Evolutionary conservation across 2,888 invertebrate species (phyloP), one percentile per base, ranked within the genome.

Genomic region (Hemicrepidius hirtus): DNA sequence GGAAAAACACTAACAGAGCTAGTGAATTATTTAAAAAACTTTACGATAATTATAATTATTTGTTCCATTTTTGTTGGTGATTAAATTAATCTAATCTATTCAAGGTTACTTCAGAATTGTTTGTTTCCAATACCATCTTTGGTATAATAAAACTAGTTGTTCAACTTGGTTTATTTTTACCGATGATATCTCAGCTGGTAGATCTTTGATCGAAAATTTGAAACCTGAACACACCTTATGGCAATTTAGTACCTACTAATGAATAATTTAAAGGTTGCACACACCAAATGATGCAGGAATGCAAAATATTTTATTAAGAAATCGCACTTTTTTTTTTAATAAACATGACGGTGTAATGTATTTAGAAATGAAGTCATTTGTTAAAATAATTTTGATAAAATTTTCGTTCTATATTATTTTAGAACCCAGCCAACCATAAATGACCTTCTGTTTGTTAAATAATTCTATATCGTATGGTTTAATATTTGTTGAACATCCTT

Each of bases 341-440:
- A 46, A 46, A 18, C 53, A 10, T 53, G 53, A 53, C n/a, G 12
- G 12, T 13, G 21, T 4, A 1, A 24, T 12, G 10, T 37, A 35
- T 57, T 37, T 57, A 57, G 57, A 0, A 18, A 37, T 57, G 57
- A 57, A 57, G 12, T 37, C 35, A 57, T 57, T 37, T 57, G 57
- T 6, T 37, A 12, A 37, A 12, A 24, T 20, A 57, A 20, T 37
- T 57, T 57, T 40, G 57, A 57, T 57, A 57, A 57, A 28, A 53
- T 20, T 9, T n/a, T 49, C n/a, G 1, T 32, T 4, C 13, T 21
- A 53, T 28, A 28, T 53, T 24, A 49, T 49, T 53, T 24, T 13
- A n/a, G 16, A 12, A 5, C 20, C 1, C 46, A 46, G 3, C 18
- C 46, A 46, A 46, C 46, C 46, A 18, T 10, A 46, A 9, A 13